These are phyloP conservation scores for Uloborus diversus DNA, from an alignment of 1,140 invertebrate genomes.

Conservation along the genomic window DNA sequence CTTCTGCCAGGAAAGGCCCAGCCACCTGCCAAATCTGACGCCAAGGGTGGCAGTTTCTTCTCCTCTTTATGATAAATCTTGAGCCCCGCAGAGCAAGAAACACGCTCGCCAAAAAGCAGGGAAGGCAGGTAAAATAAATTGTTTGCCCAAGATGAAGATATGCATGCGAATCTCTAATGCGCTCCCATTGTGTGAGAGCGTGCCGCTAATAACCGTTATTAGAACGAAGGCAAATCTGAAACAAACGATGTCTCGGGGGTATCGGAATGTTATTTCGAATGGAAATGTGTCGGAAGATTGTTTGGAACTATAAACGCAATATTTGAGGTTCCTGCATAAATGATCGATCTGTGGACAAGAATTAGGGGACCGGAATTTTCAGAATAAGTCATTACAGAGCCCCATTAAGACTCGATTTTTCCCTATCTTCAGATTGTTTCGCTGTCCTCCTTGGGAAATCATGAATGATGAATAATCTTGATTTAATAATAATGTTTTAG, in stretches of 20 bases:
- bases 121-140: slow-evolving; percentile 36
- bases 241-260: slow-evolving; percentile 14
- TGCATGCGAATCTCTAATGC: slow-evolving; percentile 10
- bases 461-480: no score
- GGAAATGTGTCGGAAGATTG: slow-evolving; percentile 14
- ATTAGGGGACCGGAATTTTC: no score
- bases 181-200: slow-evolving; percentile 20
- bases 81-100: not conserved
- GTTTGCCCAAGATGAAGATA: slow-evolving; percentile 49
- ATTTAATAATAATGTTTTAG: no score
- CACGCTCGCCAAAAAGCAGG: not conserved
- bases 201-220: slow-evolving; percentile 42
- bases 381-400: no score
- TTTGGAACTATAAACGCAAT: no score
- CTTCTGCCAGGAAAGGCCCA: not conserved
- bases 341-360: no score
- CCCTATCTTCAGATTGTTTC: no score
- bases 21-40: slow-evolving; percentile 42
- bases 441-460: no score
- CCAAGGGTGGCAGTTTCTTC: slow-evolving; percentile 39
- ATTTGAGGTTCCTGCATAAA: no score
- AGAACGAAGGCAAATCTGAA: slow-evolving; percentile 12
- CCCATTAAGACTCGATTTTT: no score
- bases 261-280: slow-evolving; percentile 37
- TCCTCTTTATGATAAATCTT: slow-evolving; percentile 43